phyloP scores from a whole-genome alignment of 2,113 vertebrate genomes.

The Prolemur simus region DNA sequence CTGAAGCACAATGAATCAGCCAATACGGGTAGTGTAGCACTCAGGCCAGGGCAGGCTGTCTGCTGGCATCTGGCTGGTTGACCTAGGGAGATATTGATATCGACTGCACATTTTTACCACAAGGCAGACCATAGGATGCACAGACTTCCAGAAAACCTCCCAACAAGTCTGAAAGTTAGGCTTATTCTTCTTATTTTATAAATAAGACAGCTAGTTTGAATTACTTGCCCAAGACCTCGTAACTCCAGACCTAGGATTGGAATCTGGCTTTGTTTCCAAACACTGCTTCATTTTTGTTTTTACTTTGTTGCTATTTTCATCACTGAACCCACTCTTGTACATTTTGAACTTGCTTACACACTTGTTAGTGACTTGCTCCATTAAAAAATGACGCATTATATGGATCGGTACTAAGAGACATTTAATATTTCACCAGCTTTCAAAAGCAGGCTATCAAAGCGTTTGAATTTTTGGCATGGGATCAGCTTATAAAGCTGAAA shows the following conservation, averaged over 20 bases:
- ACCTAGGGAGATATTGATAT: not conserved
- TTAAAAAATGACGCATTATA: not conserved
- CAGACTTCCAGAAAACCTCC: not conserved
- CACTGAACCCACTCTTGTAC: not conserved
- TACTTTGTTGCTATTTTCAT: not conserved
- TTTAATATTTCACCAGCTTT: conserved; percentile 36
- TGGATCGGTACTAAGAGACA: not conserved
- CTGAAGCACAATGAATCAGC: too few relatives aligned
- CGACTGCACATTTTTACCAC: not conserved
- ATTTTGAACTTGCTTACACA: not conserved
- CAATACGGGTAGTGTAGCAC: not conserved
- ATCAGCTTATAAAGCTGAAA: not conserved
- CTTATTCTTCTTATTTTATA: not conserved
- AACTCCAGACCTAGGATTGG: not conserved
- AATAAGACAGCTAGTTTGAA: not conserved
- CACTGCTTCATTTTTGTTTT: not conserved
- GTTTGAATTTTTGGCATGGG: not conserved
- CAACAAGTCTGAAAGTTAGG: not conserved
- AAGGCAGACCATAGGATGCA: not conserved
- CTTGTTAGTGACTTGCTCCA: not conserved
- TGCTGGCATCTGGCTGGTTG: rapidly evolving
- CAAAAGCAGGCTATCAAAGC: not conserved
- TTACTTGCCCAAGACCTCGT: not conserved
- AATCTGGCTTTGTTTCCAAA: not conserved
- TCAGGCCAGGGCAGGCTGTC: too few relatives aligned